A percentile compares a stretch with the other conserved stretches of the same genome.
Conservation (phyloP, 1,140 invertebrate genomes). For the Pseudobourletiella spinata region DNA sequence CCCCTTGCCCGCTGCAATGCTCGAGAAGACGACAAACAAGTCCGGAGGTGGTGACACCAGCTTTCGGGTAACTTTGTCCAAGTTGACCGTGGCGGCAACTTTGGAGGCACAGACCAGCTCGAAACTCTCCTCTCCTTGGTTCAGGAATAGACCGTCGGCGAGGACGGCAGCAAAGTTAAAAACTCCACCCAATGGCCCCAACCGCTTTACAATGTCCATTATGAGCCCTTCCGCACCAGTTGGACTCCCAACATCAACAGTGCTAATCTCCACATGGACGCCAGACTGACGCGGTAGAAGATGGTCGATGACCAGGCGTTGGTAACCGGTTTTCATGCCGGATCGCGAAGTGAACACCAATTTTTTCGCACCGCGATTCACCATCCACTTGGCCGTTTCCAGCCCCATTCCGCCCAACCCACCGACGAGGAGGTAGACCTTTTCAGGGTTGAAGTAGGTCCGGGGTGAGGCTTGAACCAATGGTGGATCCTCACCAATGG, state of each 20-base stretch:
- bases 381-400: slow-evolving; percentile 83
- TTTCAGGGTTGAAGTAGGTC: slow-evolving; percentile 79
- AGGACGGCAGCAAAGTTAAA: slow-evolving; percentile 88
- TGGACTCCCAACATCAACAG: slow-evolving; percentile 55
- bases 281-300: slow-evolving; percentile 63
- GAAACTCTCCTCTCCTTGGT: slow-evolving; percentile 72
- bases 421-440: slow-evolving; percentile 78
- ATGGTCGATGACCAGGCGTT: slow-evolving; percentile 64
- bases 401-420: no score
- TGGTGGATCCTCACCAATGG: no score
- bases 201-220: slow-evolving; percentile 49
- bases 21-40: slow-evolving; percentile 83
- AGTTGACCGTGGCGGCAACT: slow-evolving; percentile 56
- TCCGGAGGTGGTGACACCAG: slow-evolving; percentile 49
- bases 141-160: slow-evolving; percentile 77
- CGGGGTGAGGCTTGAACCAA: no score
- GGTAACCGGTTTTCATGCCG: slow-evolving; percentile 79
- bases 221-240: slow-evolving; percentile 32
- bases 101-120: slow-evolving; percentile 53
- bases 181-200: slow-evolving; percentile 62
- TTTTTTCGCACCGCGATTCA: slow-evolving; percentile 68
- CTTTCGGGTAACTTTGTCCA: slow-evolving; percentile 64
- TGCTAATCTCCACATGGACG: slow-evolving; percentile 61
- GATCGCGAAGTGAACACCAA: slow-evolving; percentile 82
- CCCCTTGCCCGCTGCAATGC: slow-evolving; percentile 84